Conservation (phyloP, 2,888 invertebrate species). For the Ctenicera cuprea region DNA sequence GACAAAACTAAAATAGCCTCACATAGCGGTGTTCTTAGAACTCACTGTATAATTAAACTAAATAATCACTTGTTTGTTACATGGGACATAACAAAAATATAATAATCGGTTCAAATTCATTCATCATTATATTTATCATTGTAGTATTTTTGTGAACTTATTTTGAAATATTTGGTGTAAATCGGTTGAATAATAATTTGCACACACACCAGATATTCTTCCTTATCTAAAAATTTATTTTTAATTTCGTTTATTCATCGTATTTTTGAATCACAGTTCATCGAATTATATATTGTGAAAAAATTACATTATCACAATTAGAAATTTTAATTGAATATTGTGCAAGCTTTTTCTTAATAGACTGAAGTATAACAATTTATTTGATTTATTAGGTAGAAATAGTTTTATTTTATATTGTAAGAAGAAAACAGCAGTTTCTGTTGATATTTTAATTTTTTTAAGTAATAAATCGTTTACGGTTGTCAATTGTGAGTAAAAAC, state of each 20-base stretch:
- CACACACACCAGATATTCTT: background rate
- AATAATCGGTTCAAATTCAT: conserved; percentile 15
- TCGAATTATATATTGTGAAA: too few relatives aligned
- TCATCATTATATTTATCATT: conserved; percentile 22
- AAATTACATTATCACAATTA: too few relatives aligned
- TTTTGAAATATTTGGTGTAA: conserved; percentile 10
- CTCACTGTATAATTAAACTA: background rate
- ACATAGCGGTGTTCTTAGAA: conserved; percentile 3
- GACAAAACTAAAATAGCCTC: background rate
- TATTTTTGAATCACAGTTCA: too few relatives aligned
- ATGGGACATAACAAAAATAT: background rate
- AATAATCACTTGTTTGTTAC: conserved; percentile 23
- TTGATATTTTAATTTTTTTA: too few relatives aligned
- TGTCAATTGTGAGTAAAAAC: too few relatives aligned
- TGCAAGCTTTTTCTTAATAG: too few relatives aligned
- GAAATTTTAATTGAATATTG: too few relatives aligned
- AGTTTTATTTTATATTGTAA: too few relatives aligned
- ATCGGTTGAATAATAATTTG: background rate
- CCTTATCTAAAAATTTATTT: background rate
- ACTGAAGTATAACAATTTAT: too few relatives aligned
- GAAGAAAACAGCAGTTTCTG: too few relatives aligned
- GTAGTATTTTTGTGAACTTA: conserved; percentile 10
- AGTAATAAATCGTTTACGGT: too few relatives aligned
- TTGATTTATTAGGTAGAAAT: too few relatives aligned
- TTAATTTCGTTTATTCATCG: background rate